phyloP scores from a whole-genome alignment of 2,888 invertebrate genomes.

The Tachina fera region DNA sequence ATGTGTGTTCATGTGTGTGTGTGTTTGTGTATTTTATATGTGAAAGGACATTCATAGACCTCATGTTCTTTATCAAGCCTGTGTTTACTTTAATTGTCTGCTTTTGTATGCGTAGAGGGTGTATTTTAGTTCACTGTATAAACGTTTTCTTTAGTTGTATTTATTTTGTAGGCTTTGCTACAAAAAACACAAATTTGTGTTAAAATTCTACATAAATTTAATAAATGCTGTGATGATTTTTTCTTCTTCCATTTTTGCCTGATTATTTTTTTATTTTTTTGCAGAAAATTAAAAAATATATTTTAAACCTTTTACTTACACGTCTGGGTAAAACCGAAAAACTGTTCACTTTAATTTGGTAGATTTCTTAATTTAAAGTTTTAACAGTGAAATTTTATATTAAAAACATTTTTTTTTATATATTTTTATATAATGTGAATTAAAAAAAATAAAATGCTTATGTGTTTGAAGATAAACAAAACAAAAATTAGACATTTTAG shows the following conservation, averaged over 20 bases:
- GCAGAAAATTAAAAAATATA: neutral
- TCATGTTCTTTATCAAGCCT: neutral
- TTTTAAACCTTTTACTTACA: too few species aligned
- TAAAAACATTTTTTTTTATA: too few species aligned
- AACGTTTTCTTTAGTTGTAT: slow-evolving; percentile 3
- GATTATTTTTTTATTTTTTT: slow-evolving; percentile 17
- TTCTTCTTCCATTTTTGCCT: neutral
- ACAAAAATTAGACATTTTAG: too few species aligned
- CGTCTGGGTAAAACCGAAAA: too few species aligned
- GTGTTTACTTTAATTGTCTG: neutral
- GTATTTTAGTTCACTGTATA: slow-evolving; percentile 25
- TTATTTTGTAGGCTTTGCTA: slow-evolving; percentile 41
- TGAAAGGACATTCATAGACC: neutral
- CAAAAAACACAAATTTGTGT: slow-evolving; percentile 32
- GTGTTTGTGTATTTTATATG: neutral
- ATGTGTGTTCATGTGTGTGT: slow-evolving; percentile 30
- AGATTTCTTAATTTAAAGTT: too few species aligned
- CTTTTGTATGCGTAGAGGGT: neutral
- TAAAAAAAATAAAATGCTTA: too few species aligned
- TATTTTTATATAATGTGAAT: too few species aligned
- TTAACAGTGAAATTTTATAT: too few species aligned
- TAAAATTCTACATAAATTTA: slow-evolving; percentile 44
- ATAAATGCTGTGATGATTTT: slow-evolving; percentile 10
- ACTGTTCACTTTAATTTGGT: too few species aligned
- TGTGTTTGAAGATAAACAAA: too few species aligned